Conservation (phyloP, 2,113 vertebrate genomes). For the Pholis gunnellus region DNA sequence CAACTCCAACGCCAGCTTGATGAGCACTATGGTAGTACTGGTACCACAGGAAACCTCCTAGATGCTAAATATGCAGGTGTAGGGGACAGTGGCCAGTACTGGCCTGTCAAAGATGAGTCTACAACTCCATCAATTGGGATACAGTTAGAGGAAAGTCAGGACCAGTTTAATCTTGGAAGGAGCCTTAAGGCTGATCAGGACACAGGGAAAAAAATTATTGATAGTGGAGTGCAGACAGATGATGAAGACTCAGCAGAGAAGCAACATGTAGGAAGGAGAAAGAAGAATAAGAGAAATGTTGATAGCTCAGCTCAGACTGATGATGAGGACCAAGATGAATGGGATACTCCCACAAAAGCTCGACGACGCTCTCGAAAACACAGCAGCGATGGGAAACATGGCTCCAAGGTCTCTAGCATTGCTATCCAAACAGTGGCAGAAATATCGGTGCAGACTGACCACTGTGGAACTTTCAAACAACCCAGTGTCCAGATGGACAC, state of each 20-base stretch:
- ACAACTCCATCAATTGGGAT: slow-evolving; percentile 81
- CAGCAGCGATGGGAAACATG: slow-evolving; percentile 87
- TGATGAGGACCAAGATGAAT: slow-evolving; percentile 98
- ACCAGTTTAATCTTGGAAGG: slow-evolving; percentile 86
- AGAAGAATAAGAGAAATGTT: slow-evolving; percentile 89
- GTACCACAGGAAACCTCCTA: slow-evolving; percentile 88
- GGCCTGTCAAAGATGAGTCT: slow-evolving; percentile 90
- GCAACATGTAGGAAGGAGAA: slow-evolving; percentile 87
- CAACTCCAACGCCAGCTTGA: slow-evolving; percentile 96
- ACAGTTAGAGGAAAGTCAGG: slow-evolving; percentile 86
- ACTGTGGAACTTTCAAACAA: slow-evolving; percentile 91
- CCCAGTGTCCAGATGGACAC: slow-evolving; percentile 90
- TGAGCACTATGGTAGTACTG: slow-evolving; percentile 85
- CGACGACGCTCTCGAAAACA: slow-evolving; percentile 91
- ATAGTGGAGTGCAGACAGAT: slow-evolving; percentile 97
- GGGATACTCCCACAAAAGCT: slow-evolving; percentile 91
- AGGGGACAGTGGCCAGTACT: slow-evolving; percentile 91
- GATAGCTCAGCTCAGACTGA: slow-evolving; percentile 96
- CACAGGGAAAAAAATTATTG: slow-evolving; percentile 89
- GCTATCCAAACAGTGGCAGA: slow-evolving; percentile 98
- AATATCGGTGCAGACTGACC: slow-evolving; percentile 98
- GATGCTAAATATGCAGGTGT: slow-evolving; percentile 90
- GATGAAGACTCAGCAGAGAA: slow-evolving; percentile 94
- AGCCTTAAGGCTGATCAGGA: slow-evolving; percentile 89
- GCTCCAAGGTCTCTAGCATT: slow-evolving; percentile 94